These are phyloP conservation scores for Capitulum mitella DNA, from an alignment of 2,888 invertebrate genomes.

Conservation along the genomic window DNA sequence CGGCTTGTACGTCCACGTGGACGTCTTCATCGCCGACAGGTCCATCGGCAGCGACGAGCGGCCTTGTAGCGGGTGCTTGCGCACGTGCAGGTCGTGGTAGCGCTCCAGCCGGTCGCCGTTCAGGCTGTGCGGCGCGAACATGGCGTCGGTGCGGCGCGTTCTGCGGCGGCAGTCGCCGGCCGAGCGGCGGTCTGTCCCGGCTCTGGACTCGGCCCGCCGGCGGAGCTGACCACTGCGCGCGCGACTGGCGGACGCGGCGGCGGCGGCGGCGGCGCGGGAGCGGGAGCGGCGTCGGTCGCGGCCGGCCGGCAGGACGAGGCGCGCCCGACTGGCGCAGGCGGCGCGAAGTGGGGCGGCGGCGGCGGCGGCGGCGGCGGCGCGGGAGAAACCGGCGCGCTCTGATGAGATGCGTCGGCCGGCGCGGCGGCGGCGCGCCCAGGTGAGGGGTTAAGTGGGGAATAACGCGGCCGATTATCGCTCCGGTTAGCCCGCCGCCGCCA, in stretches of 20 bases:
- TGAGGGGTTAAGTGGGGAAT: neutral
- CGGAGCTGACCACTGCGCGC: no score
- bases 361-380: neutral
- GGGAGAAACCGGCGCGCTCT: neutral
- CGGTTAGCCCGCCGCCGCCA: neutral
- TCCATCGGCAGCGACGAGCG: constrained; percentile 34
- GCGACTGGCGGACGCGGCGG: neutral
- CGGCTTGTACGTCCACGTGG: constrained; percentile 37
- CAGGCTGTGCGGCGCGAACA: neutral
- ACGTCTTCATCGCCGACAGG: constrained; percentile 35
- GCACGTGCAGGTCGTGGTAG: constrained; percentile 25
- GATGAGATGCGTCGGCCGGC: neutral
- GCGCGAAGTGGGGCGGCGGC: neutral
- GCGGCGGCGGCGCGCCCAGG: neutral
- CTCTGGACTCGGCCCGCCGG: neutral
- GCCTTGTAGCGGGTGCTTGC: constrained; percentile 22
- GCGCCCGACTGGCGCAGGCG: neutral
- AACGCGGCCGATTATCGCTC: neutral
- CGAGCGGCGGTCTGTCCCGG: neutral
- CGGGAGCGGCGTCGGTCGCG: neutral
- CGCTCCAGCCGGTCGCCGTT: constrained; percentile 20
- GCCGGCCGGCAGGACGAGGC: neutral
- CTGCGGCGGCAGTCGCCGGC: neutral
- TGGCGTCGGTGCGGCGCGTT: neutral
- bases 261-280: neutral